Evolutionary conservation across 2,113 vertebrate species (phyloP), one percentile per base, ranked within the genome.

Genomic region (Orcinus orca): DNA sequence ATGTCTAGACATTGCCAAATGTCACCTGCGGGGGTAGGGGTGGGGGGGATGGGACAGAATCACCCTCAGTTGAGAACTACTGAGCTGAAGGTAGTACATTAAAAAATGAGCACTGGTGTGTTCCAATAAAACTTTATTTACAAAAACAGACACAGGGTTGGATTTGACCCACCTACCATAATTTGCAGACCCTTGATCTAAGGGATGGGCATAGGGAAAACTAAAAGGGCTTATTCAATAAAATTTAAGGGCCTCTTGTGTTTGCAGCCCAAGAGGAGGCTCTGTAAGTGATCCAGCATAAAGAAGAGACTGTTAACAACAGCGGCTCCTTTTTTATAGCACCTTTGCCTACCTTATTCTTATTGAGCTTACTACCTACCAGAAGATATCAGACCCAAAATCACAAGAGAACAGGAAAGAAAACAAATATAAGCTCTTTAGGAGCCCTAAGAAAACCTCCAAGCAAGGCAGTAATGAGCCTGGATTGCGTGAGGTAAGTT

Each of bases 41-140:
- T 50, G 13, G 53, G 5, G 5, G 50, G 53, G 15, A 53, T 53
- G 53, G 33, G 20, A 25, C 14, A 41, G 55, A 68, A 53, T 63
- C 38, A 55, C 53, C 18, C 47, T 89, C 50, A 7, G 8, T 14
- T 47, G 55, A 83, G 83, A 88, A 95, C 17, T 12, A 44, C 6
- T 79, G 76, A 73, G 31, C 58, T 62, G 8, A 50, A 79, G n/a
- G 41, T 7, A 87, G 1, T 38, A 7, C 21, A 7, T 81, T 36
- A 74, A 71, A 68, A 53, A 84, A n/a, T 55, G 8, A 8, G 12
- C 41, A 38, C 58, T 53, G 17, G 7, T 80, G 21, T 88, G n/a
- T 92, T 88, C 90, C 67, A 88, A 36, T 84, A 76, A 97, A 88
- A 62, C 71, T 82, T 68, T n/a, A 96, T 63, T 87, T 83, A 73